These are phyloP conservation scores for Macrostomum cliftonense DNA, from an alignment of 2,888 invertebrate genomes.

Conservation along the genomic window DNA sequence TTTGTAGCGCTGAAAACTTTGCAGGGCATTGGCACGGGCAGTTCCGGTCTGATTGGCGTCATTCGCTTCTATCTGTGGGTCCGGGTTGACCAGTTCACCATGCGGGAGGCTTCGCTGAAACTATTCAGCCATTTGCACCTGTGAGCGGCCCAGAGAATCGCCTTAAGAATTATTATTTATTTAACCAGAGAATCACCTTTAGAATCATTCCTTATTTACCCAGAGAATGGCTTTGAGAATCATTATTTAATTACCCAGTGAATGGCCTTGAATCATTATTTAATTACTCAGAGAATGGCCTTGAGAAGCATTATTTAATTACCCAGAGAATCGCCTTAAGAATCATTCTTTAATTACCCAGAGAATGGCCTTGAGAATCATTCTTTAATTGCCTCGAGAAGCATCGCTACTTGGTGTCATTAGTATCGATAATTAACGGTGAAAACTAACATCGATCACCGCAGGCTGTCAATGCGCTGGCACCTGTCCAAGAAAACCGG, in stretches of 20 bases:
- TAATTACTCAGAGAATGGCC: too few species aligned
- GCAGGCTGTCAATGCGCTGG: constrained; percentile 67
- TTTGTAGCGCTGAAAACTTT: constrained; percentile 74
- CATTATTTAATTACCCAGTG: too few species aligned
- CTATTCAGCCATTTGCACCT: constrained; percentile 67
- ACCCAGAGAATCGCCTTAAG: background rate
- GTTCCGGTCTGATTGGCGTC: constrained; percentile 66
- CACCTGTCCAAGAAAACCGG: constrained; percentile 84
- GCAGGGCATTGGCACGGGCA: constrained; percentile 63
- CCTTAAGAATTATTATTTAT: too few species aligned
- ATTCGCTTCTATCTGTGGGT: constrained; percentile 80
- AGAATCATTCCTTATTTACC: too few species aligned
- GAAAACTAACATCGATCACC: background rate
- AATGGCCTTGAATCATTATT: too few species aligned
- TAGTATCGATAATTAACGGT: too few species aligned
- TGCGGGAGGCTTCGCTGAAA: constrained; percentile 68
- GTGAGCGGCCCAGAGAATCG: too few species aligned
- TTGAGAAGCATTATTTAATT: too few species aligned
- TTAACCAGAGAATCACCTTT: too few species aligned
- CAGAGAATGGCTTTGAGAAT: too few species aligned
- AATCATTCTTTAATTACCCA: background rate
- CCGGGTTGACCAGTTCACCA: constrained; percentile 79
- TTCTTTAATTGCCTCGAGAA: background rate
- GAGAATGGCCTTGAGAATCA: background rate
- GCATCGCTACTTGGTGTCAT: too few species aligned